Conservation (phyloP, 2,797 vertebrate species). For the Glyptemys insculpta region DNA sequence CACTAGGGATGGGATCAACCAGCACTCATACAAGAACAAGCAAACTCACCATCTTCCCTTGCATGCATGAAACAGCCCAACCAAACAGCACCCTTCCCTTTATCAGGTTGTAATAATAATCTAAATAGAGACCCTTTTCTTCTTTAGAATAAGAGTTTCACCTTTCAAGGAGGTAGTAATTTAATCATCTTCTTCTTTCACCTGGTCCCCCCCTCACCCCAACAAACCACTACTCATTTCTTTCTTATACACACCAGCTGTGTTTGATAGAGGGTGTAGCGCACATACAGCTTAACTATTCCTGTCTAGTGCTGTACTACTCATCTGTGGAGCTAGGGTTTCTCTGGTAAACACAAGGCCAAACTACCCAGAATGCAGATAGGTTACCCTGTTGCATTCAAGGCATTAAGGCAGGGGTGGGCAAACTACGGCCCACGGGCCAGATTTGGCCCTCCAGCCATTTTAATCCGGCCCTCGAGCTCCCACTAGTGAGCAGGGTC, state of each 20-base stretch:
- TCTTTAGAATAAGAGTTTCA: not conserved
- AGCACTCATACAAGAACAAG: too few species aligned
- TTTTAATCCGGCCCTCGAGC: too few species aligned
- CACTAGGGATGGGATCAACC: not conserved
- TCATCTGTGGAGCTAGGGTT: not conserved
- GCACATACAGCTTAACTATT: not conserved
- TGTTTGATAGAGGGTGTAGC: rapidly evolving
- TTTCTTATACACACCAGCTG: not conserved
- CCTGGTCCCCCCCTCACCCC: not conserved
- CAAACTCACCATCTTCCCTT: too few species aligned
- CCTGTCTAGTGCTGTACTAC: rapidly evolving
- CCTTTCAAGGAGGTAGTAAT: not conserved
- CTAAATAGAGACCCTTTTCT: not conserved
- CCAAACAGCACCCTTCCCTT: not conserved
- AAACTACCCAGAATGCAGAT: not conserved
- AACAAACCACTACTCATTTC: not conserved
- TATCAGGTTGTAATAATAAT: not conserved
- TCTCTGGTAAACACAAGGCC: not conserved
- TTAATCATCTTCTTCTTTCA: conserved; percentile 4
- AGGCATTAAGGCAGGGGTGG: not conserved
- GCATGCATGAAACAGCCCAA: too few species aligned
- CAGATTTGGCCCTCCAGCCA: too few species aligned
- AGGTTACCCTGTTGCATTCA: not conserved
- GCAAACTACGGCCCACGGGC: too few species aligned
- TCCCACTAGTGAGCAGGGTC: too few species aligned